Base-by-base conservation (phyloP, 2,113 vertebrate species). In the Vulpes lagopus region DNA sequence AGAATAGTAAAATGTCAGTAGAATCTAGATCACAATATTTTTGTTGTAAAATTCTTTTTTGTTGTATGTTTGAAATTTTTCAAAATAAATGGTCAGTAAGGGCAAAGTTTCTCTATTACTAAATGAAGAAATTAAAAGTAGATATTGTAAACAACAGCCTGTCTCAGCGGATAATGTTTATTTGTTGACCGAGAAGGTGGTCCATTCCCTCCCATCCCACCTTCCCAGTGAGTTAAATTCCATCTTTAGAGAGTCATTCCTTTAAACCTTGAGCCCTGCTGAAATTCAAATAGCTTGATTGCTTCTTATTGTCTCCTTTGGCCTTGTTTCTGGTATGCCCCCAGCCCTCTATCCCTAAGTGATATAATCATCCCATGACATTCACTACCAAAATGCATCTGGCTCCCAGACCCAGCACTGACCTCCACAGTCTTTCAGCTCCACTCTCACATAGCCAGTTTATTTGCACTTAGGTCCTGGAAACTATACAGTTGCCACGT, bases 21-120 rank as follows among this genome's bases (percentile, higher is more conserved):
- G 78, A 55, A 65, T 35, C 55, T 55, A 86, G 20, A 23, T 69
- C 51, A n/a, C 25, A 22, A 0, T 96, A 35, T 88, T 79, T 89
- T 55, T 35, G 25, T 0, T 67, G 25, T 16, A 85, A 85, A 97
- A 93, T 96, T 92, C 27, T 86, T 76, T 91, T 85, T 81, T 91
- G n/a, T 51, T 94, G 30, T 43, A 82, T 76, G 38, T 71, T 64
- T 79, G 35, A 80, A 53, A 59, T 15, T 84, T 88, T 79, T 67
- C 73, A 71, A 80, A 93, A n/a, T 89, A 80, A 94, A 89, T 9
- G 92, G 15, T 94, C 64, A 89, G 55, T 51, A 11, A 88, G 30
- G 30, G 49, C 43, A 43, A 94, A 83, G 22, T 17, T 20, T 16
- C 22, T 87, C 43, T 86, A n/a, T 89, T 89, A 79, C 85, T 76